A percentile compares a stretch with the other conserved stretches of the same genome.
phyloP scores from a whole-genome alignment of 2,797 vertebrate species.

The Enteromius thamalakanensis region DNA sequence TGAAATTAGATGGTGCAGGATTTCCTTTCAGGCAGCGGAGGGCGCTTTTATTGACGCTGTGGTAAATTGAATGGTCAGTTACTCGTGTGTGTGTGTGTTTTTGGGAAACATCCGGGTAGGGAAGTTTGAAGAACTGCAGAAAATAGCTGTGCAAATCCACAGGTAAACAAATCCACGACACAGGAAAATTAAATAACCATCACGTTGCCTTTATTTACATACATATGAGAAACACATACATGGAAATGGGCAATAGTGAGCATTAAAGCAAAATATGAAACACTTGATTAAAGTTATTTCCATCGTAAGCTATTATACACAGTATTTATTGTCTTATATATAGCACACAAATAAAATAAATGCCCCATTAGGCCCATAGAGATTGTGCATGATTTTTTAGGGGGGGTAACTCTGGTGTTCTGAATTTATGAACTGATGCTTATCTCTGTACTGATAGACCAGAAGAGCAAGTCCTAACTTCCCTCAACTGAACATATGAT shows the following conservation, averaged over 20 bases:
- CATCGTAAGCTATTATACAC: neutral
- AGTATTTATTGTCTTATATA: neutral
- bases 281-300: neutral
- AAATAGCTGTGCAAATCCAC: neutral
- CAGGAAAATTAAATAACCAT: neutral
- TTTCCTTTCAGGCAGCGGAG: neutral
- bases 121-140: neutral
- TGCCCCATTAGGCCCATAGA: neutral
- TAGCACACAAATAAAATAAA: neutral
- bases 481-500: neutral
- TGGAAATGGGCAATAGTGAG: neutral
- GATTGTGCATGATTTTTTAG: neutral
- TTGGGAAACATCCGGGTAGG: neutral
- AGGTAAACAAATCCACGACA: slow-evolving; percentile 11
- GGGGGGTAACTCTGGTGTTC: too few species aligned
- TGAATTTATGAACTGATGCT: too few species aligned
- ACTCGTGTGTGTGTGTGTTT: neutral
- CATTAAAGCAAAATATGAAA: neutral
- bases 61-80: neutral
- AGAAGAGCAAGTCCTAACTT: neutral
- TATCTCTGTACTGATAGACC: neutral
- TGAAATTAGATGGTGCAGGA: neutral
- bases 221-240: slow-evolving; percentile 6
- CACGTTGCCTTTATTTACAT: slow-evolving; percentile 27
- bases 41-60: neutral